A percentile compares a stretch with the other conserved stretches of the same genome.
Conservation (phyloP, 2,113 vertebrate genomes). For the Forbesichthys papilliferus region DNA sequence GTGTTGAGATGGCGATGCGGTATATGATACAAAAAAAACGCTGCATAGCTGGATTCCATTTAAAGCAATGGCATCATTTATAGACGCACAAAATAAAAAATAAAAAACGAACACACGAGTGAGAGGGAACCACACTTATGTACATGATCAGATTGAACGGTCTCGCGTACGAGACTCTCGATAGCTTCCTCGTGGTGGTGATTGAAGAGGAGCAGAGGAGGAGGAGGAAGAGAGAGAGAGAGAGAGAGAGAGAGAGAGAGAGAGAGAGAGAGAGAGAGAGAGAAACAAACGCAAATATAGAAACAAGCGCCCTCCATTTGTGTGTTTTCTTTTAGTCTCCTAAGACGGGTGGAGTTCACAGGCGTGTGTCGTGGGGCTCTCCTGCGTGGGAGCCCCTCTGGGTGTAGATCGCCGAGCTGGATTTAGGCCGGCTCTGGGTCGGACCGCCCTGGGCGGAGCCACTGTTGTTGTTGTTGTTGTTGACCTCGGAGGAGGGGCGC, state of each 20-base stretch:
- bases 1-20: conserved; percentile 73
- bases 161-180: conserved; percentile 41
- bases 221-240: not conserved
- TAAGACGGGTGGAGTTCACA: conserved; percentile 76
- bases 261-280: not conserved
- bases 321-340: conserved; percentile 16
- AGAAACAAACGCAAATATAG: not conserved
- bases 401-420: conserved; percentile 91
- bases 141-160: conserved; percentile 52
- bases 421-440: conserved; percentile 82
- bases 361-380: conserved; percentile 81
- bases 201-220: not conserved
- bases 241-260: not conserved
- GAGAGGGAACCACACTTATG: conserved; percentile 57
- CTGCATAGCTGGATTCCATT: conserved; percentile 99
- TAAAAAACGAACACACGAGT: conserved; percentile 67
- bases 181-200: not conserved
- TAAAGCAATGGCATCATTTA: conserved; percentile 86
- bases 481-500: conserved; percentile 81
- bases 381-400: conserved; percentile 85
- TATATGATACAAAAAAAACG: conserved; percentile 88
- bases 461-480: conserved; percentile 77
- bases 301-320: conserved; percentile 23
- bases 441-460: conserved; percentile 44
- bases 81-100: conserved; percentile 71